phyloP scores from a whole-genome alignment of 37 sponge, comb jelly and placozoan species.

The Geodia barretti region DNA sequence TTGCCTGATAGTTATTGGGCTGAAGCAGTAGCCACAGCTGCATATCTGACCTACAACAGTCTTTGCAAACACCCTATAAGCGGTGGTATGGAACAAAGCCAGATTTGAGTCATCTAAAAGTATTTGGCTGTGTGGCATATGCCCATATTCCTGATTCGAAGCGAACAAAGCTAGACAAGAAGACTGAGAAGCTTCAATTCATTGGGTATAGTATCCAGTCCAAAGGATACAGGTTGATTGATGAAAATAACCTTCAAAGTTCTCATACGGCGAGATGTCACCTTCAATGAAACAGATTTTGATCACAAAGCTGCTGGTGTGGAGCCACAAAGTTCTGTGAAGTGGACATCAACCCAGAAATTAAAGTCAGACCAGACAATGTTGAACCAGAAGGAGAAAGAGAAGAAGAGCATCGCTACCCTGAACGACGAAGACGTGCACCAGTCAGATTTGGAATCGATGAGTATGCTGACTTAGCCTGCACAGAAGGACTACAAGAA shows the following conservation, averaged over 20 bases:
- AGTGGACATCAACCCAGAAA: not conserved
- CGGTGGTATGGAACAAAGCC: slow-evolving; percentile 50
- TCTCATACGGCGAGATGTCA: not conserved
- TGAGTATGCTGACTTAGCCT: slow-evolving; percentile 51
- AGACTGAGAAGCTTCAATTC: slow-evolving; percentile 36
- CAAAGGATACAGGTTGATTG: slow-evolving; percentile 51
- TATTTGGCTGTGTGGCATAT: slow-evolving; percentile 55
- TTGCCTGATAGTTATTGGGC: slow-evolving; percentile 29
- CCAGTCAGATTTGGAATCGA: slow-evolving; percentile 45
- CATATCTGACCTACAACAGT: not conserved
- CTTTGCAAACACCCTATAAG: slow-evolving; percentile 44
- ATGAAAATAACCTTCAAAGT: slow-evolving; percentile 15
- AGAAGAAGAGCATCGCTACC: slow-evolving; percentile 1
- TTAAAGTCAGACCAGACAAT: not conserved
- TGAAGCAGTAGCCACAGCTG: slow-evolving; percentile 55
- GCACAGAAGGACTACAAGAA: not conserved
- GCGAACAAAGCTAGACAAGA: slow-evolving; percentile 49
- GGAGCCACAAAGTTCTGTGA: not conserved
- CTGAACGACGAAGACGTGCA: slow-evolving; percentile 16
- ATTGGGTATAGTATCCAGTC: slow-evolving; percentile 41
- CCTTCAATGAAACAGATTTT: slow-evolving; percentile 2
- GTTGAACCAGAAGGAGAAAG: not conserved
- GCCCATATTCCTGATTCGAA: slow-evolving; percentile 34
- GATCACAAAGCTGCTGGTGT: not conserved
- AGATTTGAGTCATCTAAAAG: slow-evolving; percentile 34